Conservation (phyloP, 2,797 vertebrate species). For the Phrynocephalus vlangalii region DNA sequence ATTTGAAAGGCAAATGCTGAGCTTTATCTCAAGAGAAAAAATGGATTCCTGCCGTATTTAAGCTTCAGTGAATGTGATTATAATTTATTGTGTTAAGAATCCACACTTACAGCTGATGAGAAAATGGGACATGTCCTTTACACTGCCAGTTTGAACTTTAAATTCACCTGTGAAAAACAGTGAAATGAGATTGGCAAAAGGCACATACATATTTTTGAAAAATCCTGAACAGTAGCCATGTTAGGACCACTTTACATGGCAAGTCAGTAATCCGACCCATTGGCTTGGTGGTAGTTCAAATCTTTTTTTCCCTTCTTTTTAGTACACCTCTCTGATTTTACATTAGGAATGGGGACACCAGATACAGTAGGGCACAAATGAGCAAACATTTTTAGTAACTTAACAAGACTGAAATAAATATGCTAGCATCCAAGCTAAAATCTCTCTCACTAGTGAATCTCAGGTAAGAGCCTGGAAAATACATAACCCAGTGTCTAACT, state of each 20-base stretch:
- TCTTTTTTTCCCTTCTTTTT: neutral
- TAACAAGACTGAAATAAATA: neutral
- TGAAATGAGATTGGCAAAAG: neutral
- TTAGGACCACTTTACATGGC: neutral
- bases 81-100: slow-evolving; percentile 18
- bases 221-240: neutral
- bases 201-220: neutral
- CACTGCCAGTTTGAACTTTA: slow-evolving; percentile 1
- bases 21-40: slow-evolving; percentile 24
- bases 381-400: neutral
- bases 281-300: no score
- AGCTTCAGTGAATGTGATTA: slow-evolving; percentile 17
- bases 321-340: neutral
- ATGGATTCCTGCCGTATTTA: slow-evolving; percentile 10
- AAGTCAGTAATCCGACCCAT: neutral
- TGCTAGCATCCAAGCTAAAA: neutral
- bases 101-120: slow-evolving; percentile 2
- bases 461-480: neutral
- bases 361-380: neutral
- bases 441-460: neutral
- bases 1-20: slow-evolving; percentile 24
- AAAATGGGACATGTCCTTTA: slow-evolving; percentile 15
- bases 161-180: slow-evolving; percentile 2
- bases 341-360: neutral
- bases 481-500: neutral